Evolutionary conservation across 2,888 invertebrate genomes (phyloP), one percentile per base, ranked within the genome.

Genomic region (Sinopyrophorus schimmeli): DNA sequence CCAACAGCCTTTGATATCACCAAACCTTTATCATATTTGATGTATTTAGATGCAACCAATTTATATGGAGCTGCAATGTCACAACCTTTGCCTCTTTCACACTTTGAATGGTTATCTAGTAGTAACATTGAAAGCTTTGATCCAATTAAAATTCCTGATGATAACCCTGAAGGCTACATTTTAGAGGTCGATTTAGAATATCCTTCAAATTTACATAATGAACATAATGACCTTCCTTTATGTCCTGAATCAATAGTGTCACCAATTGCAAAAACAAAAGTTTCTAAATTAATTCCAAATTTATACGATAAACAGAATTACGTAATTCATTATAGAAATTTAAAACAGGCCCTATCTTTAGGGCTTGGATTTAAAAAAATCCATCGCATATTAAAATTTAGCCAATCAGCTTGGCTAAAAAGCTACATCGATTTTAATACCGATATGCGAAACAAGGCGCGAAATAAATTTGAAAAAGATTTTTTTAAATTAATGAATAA

Each of bases 401-500:
- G 53, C 1, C 70, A 72, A 47, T 40, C 49, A 1, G 18, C 43
- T 15, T 72, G 69, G 67, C 52, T 74, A 21, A 65, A 67, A 42
- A 30, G 54, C 1, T 71, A 71, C 44, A 69, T 69, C 1, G 48
- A 62, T n/a, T 54, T 67, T 24, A 62, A 64, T 53, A 63, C 54
- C 3, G n/a, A 26, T 12, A 5, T 28, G 17, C 44, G 63, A 38
- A 64, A 57, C 26, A 31, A 50, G 32, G 58, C 69, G 2, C 57
- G 6, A 15, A 65, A 63, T 21, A 60, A 66, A 9, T 73, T 70
- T 57, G 64, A 71, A 54, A 71, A 70, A 62, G 65, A 70, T 53
- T 66, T 69, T 44, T 72, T 57, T 44, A 72, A 74, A 54, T 52
- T 70, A 6, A 66, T 70, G 63, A 72, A 68, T 31, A 74, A 74